phyloP scores from a whole-genome alignment of 2,113 vertebrate genomes.

The Pseudois nayaur region DNA sequence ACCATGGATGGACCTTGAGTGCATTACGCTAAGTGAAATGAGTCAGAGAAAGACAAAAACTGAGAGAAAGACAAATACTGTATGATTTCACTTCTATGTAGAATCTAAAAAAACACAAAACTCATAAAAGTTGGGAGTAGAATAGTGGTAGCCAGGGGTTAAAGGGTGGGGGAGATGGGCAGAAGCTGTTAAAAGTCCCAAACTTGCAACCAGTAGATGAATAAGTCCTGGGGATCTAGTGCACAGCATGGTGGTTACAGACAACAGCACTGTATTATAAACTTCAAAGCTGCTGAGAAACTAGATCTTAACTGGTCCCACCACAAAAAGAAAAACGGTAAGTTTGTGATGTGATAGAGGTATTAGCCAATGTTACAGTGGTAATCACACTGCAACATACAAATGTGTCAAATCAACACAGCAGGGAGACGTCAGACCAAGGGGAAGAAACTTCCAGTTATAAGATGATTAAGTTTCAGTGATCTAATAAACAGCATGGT shows the following conservation, averaged over 20 bases:
- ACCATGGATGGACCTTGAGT: neutral
- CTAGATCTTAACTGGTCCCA: neutral
- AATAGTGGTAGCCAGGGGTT: neutral
- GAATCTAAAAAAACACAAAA: neutral
- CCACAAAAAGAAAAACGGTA: neutral
- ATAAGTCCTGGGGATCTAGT: neutral
- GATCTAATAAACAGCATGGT: neutral
- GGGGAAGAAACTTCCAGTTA: neutral
- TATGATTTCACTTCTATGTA: neutral
- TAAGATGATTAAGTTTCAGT: neutral
- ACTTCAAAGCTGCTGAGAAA: neutral
- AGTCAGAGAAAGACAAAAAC: neutral
- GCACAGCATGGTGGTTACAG: neutral
- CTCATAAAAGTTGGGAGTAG: neutral
- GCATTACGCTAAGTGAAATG: neutral
- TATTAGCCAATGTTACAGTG: neutral
- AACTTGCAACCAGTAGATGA: neutral
- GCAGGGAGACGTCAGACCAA: neutral
- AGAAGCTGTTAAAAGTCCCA: neutral
- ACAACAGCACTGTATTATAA: neutral
- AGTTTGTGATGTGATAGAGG: neutral
- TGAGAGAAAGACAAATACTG: neutral
- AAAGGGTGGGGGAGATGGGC: neutral
- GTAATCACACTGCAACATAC: neutral
- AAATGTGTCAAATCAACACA: neutral